Evolutionary conservation across 2,888 invertebrate genomes (phyloP).

Genomic region (Campoplex nolae): DNA sequence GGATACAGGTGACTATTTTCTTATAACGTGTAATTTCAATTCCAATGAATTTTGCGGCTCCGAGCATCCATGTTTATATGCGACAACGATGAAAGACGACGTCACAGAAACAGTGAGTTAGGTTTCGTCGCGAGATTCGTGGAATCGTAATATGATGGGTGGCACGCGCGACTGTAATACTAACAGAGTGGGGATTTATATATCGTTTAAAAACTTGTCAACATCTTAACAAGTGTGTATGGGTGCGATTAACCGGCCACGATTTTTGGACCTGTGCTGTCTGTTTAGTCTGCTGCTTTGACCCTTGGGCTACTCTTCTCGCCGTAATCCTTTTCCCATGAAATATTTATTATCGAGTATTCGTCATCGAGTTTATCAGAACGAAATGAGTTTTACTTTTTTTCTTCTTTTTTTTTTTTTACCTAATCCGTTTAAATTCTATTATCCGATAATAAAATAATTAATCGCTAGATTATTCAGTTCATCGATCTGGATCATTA

Average conservation of each 20-base stretch:
- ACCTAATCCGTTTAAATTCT: neutral
- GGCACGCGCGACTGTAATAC: slow-evolving; percentile 47
- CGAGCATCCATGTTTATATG: neutral
- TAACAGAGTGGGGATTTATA: slow-evolving; percentile 9
- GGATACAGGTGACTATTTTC: neutral
- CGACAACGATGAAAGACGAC: neutral
- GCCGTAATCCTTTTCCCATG: slow-evolving; percentile 11
- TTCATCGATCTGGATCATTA: neutral
- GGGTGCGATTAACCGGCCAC: neutral
- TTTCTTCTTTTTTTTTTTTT: neutral
- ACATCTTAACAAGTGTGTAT: slow-evolving; percentile 24
- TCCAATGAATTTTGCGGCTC: neutral
- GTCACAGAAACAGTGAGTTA: slow-evolving; percentile 8
- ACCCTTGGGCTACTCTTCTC: neutral
- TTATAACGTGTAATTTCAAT: neutral
- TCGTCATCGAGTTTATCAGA: neutral
- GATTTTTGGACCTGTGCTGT: slow-evolving; percentile 5
- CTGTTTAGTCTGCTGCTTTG: neutral
- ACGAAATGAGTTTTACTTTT: neutral
- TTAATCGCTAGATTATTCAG: neutral
- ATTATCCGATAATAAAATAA: neutral
- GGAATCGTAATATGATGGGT: slow-evolving; percentile 46
- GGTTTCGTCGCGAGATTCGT: slow-evolving; percentile 27
- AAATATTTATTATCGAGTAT: neutral
- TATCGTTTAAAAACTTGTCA: slow-evolving; percentile 1